Percentiles rank a stretch among this genome's conserved stretches.
Evolutionary conservation across 2,797 vertebrate species (phyloP).

Genomic region (Eulemur coronatus): DNA sequence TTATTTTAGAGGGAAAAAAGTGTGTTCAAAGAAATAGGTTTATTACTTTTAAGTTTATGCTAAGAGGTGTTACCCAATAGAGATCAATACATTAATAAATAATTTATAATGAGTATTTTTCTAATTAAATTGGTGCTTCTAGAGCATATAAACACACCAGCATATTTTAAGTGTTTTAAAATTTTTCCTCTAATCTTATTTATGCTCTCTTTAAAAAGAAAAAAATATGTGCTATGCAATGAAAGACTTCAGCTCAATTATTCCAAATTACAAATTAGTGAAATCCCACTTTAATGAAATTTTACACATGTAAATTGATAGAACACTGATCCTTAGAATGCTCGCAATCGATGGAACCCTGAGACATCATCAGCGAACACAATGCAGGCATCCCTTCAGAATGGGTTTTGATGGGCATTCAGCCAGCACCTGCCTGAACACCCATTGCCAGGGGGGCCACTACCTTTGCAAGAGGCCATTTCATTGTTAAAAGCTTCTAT

Average conservation of each 20-base stretch:
- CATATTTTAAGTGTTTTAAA: slow-evolving; percentile 24
- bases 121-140: slow-evolving; percentile 10
- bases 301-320: not conserved
- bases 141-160: slow-evolving; percentile 15
- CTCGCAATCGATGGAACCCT: not conserved
- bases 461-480: not conserved
- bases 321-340: not conserved
- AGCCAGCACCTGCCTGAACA: not conserved
- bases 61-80: not conserved
- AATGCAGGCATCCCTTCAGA: not conserved
- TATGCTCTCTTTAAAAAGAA: slow-evolving; percentile 32
- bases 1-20: not conserved
- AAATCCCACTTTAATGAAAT: slow-evolving; percentile 39
- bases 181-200: slow-evolving; percentile 41
- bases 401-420: not conserved
- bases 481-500: not conserved
- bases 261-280: slow-evolving; percentile 20
- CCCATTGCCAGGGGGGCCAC: not conserved
- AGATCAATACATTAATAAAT: slow-evolving; percentile 18
- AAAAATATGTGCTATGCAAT: slow-evolving; percentile 14
- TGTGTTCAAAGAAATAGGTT: not conserved
- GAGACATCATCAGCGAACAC: not conserved
- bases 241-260: slow-evolving; percentile 52
- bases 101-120: not conserved
- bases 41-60: slow-evolving; percentile 1